A percentile compares a stretch with the other conserved stretches of the same genome.
These are phyloP conservation scores for Pteromalus puparum DNA, from an alignment of 1,140 invertebrate genomes.

Conservation along the genomic window DNA sequence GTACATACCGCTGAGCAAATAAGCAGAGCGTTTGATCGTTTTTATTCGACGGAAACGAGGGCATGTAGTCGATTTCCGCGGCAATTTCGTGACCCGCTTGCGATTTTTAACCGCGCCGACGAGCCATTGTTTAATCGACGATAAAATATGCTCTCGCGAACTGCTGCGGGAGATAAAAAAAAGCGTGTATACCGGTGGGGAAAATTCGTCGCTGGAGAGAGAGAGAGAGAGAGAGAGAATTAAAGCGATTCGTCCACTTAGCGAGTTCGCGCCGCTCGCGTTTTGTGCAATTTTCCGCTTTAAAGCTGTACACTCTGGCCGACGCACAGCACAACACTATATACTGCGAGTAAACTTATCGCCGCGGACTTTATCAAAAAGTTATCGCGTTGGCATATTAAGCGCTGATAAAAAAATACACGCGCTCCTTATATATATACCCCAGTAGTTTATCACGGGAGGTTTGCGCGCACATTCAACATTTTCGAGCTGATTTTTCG, in stretches of 20 bases:
- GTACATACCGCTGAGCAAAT: too few relatives aligned
- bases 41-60: background rate
- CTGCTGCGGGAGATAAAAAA: background rate
- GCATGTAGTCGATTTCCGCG: background rate
- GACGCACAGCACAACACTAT: too few relatives aligned
- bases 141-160: slow-evolving; percentile 6
- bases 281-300: background rate
- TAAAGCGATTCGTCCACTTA: slow-evolving; percentile 20
- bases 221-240: background rate
- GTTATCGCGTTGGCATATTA: background rate
- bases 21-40: background rate
- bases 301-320: background rate
- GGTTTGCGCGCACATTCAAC: too few relatives aligned
- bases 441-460: too few relatives aligned
- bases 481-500: background rate
- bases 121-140: slow-evolving; percentile 36
- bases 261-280: background rate
- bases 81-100: background rate
- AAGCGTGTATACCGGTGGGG: background rate
- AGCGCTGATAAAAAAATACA: too few relatives aligned
- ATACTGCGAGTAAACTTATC: background rate
- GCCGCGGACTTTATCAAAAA: background rate
- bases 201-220: background rate
- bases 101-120: background rate
- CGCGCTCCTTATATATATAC: too few relatives aligned